These are phyloP conservation scores for Ptychoptera albimana DNA, from an alignment of 2,888 invertebrate genomes.

Conservation along the genomic window DNA sequence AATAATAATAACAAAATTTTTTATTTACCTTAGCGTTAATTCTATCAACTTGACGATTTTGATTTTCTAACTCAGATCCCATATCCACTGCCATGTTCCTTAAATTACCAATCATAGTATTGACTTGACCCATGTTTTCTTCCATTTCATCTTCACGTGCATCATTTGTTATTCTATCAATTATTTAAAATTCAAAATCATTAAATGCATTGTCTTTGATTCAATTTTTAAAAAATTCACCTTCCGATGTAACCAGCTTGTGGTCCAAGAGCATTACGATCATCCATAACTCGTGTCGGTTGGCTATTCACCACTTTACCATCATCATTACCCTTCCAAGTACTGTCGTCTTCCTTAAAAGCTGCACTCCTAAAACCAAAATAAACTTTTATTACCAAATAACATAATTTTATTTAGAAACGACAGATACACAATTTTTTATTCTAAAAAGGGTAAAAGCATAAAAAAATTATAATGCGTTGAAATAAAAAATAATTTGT, in stretches of 20 bases:
- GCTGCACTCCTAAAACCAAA: constrained; percentile 8
- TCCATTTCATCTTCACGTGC: constrained; percentile 99
- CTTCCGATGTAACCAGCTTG: constrained; percentile 90
- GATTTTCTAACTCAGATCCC: constrained; percentile 95
- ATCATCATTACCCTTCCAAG: constrained; percentile 98
- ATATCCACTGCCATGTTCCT: constrained; percentile 99
- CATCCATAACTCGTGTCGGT: constrained; percentile 87
- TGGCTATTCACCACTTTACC: constrained; percentile 95
- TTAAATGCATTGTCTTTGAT: neutral
- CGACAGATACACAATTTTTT: too few species aligned
- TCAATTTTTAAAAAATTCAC: constrained; percentile 23
- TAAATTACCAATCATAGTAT: constrained; percentile 94
- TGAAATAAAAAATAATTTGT: too few species aligned
- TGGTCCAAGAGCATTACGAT: constrained; percentile 80
- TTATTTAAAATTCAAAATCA: neutral
- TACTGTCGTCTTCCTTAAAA: constrained; percentile 58
- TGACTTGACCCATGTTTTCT: constrained; percentile 93
- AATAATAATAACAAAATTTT: too few species aligned
- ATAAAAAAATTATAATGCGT: too few species aligned
- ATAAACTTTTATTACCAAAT: neutral
- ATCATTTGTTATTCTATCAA: constrained; percentile 83
- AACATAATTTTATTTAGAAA: too few species aligned
- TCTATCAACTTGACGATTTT: constrained; percentile 93
- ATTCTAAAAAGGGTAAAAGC: too few species aligned
- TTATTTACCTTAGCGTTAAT: constrained; percentile 87